Evolutionary conservation across 2,888 invertebrate species (phyloP), one percentile per base, ranked within the genome.

Genomic region (Poecilobothrus nobilitatus): DNA sequence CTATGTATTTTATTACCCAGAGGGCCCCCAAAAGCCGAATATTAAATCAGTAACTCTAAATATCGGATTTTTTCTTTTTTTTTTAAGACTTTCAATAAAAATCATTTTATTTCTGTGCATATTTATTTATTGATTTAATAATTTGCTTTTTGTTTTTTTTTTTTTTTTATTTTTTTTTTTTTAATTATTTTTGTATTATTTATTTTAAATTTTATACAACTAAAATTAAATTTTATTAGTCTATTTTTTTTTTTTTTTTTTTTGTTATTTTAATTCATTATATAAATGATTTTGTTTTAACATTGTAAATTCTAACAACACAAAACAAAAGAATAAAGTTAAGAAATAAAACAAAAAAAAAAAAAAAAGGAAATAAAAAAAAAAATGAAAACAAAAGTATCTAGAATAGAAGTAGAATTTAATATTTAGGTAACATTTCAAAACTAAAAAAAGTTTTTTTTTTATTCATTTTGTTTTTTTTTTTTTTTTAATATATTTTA

Each of bases 61-160:
- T n/a, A n/a, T n/a, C n/a, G n/a, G n/a, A n/a, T n/a, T n/a, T n/a
- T n/a, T n/a, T n/a, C n/a, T n/a, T n/a, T n/a, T n/a, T n/a, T n/a
- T n/a, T n/a, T n/a, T n/a, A n/a, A n/a, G n/a, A n/a, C 2, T 27
- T 4, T 27, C 2, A 27, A 27, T 27, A 18, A 53, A 53, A 12
- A 18, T 12, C 53, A 53, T 18, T 53, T 53, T 53, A 12, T 53
- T 53, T 53, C 5, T 53, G 53, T 53, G 53, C 53, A 53, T 53
- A 53, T 53, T 53, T 53, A 53, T 53, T 53, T 53, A 53, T 53
- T 53, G 53, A 53, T 53, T 53, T 53, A 53, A 53, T 53, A 53
- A 53, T 53, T n/a, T 18, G 15, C 27, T 27, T 27, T 27, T 27
- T 27, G 27, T 27, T 27, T 27, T 27, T 27, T 37, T 37, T 44